These are phyloP conservation scores for Sebastes alutus DNA, from an alignment of 2,797 vertebrate genomes.

Conservation along the genomic window DNA sequence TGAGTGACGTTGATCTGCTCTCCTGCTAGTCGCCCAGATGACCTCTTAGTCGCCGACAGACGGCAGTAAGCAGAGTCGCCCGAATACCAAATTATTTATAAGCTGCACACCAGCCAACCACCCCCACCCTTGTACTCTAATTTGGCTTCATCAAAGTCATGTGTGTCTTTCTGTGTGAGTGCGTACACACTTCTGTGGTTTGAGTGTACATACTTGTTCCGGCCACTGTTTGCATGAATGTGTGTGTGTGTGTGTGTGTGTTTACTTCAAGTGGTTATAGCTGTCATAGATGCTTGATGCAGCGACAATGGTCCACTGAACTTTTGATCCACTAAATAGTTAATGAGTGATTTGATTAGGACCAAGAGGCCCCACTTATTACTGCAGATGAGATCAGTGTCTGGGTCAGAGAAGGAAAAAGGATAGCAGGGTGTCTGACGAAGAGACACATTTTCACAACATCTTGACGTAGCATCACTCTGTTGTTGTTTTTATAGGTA, in stretches of 20 bases:
- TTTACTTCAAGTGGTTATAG: slow-evolving; percentile 43
- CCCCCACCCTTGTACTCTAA: slow-evolving; percentile 87
- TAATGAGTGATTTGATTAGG: slow-evolving; percentile 96
- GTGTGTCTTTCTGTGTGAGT: slow-evolving; percentile 35
- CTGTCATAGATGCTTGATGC: slow-evolving; percentile 76
- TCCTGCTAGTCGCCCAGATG: slow-evolving; percentile 80
- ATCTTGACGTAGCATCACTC: slow-evolving; percentile 5
- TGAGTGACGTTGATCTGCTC: slow-evolving; percentile 66
- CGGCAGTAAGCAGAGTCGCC: slow-evolving; percentile 89
- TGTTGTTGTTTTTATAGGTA: background rate
- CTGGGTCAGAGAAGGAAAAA: slow-evolving; percentile 81
- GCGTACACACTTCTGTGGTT: slow-evolving; percentile 11
- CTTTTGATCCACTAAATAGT: slow-evolving; percentile 96
- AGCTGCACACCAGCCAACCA: slow-evolving; percentile 75
- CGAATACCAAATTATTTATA: slow-evolving; percentile 94
- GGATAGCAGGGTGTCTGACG: slow-evolving; percentile 44
- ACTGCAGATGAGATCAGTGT: slow-evolving; percentile 87
- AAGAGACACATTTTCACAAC: slow-evolving; percentile 24
- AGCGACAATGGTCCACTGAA: slow-evolving; percentile 89
- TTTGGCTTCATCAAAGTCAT: slow-evolving; percentile 85
- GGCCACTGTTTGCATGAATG: slow-evolving; percentile 20
- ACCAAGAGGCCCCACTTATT: slow-evolving; percentile 82
- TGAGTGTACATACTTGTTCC: slow-evolving; percentile 10
- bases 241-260: slow-evolving; percentile 17
- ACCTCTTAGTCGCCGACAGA: slow-evolving; percentile 86